Percentiles rank a stretch among this genome's conserved stretches.
Evolutionary conservation across 2,113 vertebrate genomes (phyloP).

Genomic region (Stegostoma tigrinum): DNA sequence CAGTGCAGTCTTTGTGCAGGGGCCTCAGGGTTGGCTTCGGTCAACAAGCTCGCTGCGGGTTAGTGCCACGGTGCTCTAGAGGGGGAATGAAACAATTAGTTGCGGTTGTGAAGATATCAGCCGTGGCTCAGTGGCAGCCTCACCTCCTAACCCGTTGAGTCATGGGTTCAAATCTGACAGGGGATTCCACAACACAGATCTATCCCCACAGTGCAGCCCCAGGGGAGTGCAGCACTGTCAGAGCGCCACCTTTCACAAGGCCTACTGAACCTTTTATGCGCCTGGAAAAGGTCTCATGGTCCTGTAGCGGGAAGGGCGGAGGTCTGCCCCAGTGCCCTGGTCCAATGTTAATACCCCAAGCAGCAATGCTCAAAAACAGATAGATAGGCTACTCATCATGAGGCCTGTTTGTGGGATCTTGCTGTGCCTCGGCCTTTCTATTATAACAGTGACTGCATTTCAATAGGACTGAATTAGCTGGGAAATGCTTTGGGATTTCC

Average conservation of each 20-base stretch:
- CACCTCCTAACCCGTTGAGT: neutral
- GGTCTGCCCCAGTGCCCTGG: too few species aligned
- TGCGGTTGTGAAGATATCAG: neutral
- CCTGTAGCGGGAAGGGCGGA: too few species aligned
- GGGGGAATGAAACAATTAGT: neutral
- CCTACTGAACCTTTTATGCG: too few species aligned
- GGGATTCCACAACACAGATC: neutral
- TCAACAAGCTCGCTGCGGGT: too few species aligned
- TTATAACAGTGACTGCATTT: neutral
- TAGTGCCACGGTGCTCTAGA: neutral
- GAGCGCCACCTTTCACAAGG: neutral
- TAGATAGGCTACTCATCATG: too few species aligned
- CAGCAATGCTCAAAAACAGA: too few species aligned
- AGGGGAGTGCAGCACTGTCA: neutral
- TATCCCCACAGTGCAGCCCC: neutral
- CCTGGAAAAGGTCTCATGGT: too few species aligned
- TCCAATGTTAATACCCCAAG: too few species aligned
- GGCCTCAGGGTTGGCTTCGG: too few species aligned
- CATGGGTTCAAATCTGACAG: neutral
- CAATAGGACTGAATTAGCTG: neutral
- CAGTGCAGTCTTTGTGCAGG: neutral
- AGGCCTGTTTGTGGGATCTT: neutral
- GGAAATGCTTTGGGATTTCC: neutral
- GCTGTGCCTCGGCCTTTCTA: neutral
- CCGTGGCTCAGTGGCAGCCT: neutral